Base-by-base conservation (phyloP, 2,113 vertebrate species). In the Triplophysa rosa region DNA sequence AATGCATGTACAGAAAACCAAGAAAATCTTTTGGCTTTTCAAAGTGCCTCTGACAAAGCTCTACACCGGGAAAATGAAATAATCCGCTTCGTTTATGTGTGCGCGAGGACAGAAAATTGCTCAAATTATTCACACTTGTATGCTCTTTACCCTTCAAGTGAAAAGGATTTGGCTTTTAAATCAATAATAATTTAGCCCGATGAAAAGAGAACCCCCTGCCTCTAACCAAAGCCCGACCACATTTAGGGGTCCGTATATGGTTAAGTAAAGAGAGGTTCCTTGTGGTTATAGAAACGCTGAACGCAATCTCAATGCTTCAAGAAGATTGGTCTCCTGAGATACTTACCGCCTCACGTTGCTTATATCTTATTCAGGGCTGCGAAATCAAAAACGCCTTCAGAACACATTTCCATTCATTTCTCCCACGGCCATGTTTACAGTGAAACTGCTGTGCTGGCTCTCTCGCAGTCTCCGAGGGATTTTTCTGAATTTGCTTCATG, bases 401-500 rank as follows among this genome's bases (percentile, higher is more conserved):
- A 77, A 67, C 40, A 29, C 72, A 77, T 77, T 77, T 66, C 62
- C 67, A 72, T 67, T 64, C 23, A 72, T 80, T 79, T 80, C 82
- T 65, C 64, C 42, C 14, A 54, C 14, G 23, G 67, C 82, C 54
- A 19, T 13, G 33, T 45, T 66, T 58, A 74, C 79, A 74, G 74
- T 49, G 54, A 73, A 66, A 66, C 49, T 71, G 68, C 61, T 80
- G 67, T 2, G n/a, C 42, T 58, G 45, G 69, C 78, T 73, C 9
- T 12, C 2, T 40, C 6, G 16, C 3, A 26, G 59, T 52, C 71
- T 67, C 79, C 10, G n/a, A 42, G 69, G 61, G 52, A 66, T 58
- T 26, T 72, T 19, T 11, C 54, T 58, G 17, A 72, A 63, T 49
- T 58, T 29, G 45, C 42, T 65, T 77, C 74, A 65, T 65, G 74